These are phyloP conservation scores for Nebria salina DNA, from an alignment of 2,888 invertebrate genomes.

Conservation along the genomic window DNA sequence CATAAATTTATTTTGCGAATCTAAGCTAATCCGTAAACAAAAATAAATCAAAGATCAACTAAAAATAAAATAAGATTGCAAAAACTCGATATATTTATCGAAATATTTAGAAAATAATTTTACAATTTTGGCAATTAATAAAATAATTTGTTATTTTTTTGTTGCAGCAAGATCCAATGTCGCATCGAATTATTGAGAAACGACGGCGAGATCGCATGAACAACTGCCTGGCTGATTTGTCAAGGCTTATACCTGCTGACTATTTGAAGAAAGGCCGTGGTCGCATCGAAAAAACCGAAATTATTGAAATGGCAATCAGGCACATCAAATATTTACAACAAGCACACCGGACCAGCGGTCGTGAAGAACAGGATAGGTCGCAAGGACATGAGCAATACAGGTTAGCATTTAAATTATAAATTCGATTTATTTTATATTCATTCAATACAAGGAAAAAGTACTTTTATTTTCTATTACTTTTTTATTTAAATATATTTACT, in stretches of 20 bases:
- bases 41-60: no score
- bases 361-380: constrained; percentile 39
- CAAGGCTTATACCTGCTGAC: constrained; percentile 90
- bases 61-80: no score
- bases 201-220: constrained; percentile 96
- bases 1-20: no score
- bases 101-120: not conserved
- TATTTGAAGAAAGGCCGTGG: constrained; percentile 95
- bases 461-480: no score
- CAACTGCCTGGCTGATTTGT: constrained; percentile 93
- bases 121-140: not conserved
- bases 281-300: constrained; percentile 96
- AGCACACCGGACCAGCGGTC: constrained; percentile 59
- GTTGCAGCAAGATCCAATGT: constrained; percentile 90
- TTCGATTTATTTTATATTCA: not conserved
- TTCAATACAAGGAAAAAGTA: no score
- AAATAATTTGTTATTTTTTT: constrained; percentile 42
- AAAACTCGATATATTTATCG: not conserved
- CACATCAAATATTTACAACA: constrained; percentile 91
- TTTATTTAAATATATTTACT: no score
- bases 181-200: constrained; percentile 98
- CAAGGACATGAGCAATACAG: constrained; percentile 59
- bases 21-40: no score
- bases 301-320: constrained; percentile 97
- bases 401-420: constrained; percentile 49